phyloP scores from a whole-genome alignment of 1,140 invertebrate species.

The Tetragnatha versicolor region DNA sequence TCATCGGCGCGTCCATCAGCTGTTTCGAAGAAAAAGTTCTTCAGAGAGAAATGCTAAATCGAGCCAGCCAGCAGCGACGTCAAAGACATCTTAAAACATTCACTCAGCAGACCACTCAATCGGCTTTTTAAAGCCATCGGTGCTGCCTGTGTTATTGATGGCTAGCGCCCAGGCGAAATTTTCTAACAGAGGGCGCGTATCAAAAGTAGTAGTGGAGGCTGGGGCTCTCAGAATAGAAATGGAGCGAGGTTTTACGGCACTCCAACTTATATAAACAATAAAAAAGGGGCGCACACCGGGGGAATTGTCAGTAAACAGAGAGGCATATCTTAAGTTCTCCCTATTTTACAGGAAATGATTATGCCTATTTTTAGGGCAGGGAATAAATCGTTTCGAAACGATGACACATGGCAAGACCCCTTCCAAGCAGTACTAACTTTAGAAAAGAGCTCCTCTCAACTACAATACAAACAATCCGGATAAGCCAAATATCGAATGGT shows the following conservation, averaged over 20 bases:
- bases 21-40: background rate
- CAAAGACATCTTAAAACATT: conserved; percentile 22
- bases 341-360: conserved; percentile 7
- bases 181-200: background rate
- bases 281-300: background rate
- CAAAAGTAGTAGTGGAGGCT: background rate
- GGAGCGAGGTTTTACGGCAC: background rate
- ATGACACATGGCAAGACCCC: too few relatives aligned
- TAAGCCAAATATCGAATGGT: too few relatives aligned
- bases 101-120: conserved; percentile 29
- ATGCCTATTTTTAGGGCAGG: background rate
- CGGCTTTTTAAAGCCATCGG: background rate
- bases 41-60: background rate
- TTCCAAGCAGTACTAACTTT: too few relatives aligned
- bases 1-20: background rate
- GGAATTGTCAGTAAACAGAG: conserved; percentile 19
- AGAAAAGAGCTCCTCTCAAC: too few relatives aligned
- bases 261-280: conserved; percentile 33
- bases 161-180: conserved; percentile 10
- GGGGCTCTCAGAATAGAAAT: conserved; percentile 18
- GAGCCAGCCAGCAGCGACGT: background rate
- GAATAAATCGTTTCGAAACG: too few relatives aligned
- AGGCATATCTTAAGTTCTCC: background rate
- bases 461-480: too few relatives aligned
- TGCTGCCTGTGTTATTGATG: conserved; percentile 35